Evolutionary conservation across 2,113 vertebrate genomes (phyloP), one percentile per base, ranked within the genome.

Genomic region (Ochotona curzoniae): DNA sequence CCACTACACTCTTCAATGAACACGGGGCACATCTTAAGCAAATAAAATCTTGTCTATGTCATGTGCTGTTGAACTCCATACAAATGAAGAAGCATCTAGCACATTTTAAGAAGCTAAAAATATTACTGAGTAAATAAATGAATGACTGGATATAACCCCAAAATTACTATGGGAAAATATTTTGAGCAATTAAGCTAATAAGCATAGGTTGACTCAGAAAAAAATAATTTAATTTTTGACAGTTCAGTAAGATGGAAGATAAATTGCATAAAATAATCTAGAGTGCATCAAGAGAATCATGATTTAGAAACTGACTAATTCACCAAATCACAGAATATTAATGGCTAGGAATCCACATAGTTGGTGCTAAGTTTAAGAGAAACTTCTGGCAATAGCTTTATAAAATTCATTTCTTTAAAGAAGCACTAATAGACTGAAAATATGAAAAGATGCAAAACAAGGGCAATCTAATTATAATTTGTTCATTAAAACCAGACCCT

Each of bases 381-480:
- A 82, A 61, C 75, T n/a, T 28, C 57, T 79, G 30, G 23, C 10
- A 71, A 54, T 78, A 47, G 47, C 20, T 86, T 85, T 32, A 67
- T 82, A 63, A 61, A 85, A 32, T 44, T 79, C 47, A 49, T 25
- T 51, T 57, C 82, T 82, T 25, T 69, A 64, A 67, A 90, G 49
- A 60, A 54, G 11, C 4, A 76, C 26, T 78, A 85, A 86, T 17
- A 67, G 73, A 14, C 9, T 91, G 32, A 82, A 85, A 93, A 83
- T 78, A 86, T n/a, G 18, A 85, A 73, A 87, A 76, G 49, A 81
- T 26, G 12, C 14, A 70, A 86, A 89, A 92, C 28, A 81, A 91
- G n/a, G 89, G 21, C 9, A 75, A 49, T 13, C 44, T 76, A 91
- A 89, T 88, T 96, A 91, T 35, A 38, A 35, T 79, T 63, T 79